Evolutionary conservation across 2,888 invertebrate species (phyloP).

Genomic region (Tenthredo mesomela): DNA sequence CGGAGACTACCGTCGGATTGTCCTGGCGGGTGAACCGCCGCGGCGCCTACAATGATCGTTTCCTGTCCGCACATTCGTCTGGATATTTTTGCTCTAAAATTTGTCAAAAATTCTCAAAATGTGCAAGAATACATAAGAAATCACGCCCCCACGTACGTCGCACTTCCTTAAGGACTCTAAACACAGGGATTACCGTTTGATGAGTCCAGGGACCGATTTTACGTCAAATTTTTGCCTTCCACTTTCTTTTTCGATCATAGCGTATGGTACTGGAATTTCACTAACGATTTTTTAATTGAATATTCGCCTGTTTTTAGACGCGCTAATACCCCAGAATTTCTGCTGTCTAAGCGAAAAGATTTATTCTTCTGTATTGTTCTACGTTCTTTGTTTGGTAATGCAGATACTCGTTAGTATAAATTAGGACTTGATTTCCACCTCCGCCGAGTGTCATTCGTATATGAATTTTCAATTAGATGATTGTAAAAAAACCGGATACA

Average conservation of each 20-base stretch:
- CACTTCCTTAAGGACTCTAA: neutral
- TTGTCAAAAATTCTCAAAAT: neutral
- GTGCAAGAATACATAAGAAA: neutral
- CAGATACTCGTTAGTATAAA: conserved; percentile 17
- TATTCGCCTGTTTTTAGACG: conserved; percentile 18
- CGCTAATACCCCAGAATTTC: conserved; percentile 21
- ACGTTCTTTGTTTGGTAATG: conserved; percentile 12
- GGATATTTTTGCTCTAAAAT: neutral
- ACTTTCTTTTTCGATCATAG: neutral
- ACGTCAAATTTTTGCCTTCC: neutral
- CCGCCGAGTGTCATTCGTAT: neutral
- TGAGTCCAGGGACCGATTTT: neutral
- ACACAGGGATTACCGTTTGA: no score
- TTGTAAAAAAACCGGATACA: neutral
- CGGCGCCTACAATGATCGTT: conserved; percentile 23
- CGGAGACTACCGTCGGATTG: conserved; percentile 41
- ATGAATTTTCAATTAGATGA: neutral
- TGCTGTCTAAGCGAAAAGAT: conserved; percentile 16
- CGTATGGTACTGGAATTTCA: neutral
- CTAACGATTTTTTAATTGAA: conserved; percentile 45
- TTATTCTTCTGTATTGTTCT: conserved; percentile 13
- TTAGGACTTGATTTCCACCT: neutral
- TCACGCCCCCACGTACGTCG: neutral
- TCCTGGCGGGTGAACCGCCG: conserved; percentile 24
- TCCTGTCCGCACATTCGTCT: conserved; percentile 34